Conservation (phyloP, 2,113 vertebrate genomes). For the human (Homo sapiens) region DNA sequence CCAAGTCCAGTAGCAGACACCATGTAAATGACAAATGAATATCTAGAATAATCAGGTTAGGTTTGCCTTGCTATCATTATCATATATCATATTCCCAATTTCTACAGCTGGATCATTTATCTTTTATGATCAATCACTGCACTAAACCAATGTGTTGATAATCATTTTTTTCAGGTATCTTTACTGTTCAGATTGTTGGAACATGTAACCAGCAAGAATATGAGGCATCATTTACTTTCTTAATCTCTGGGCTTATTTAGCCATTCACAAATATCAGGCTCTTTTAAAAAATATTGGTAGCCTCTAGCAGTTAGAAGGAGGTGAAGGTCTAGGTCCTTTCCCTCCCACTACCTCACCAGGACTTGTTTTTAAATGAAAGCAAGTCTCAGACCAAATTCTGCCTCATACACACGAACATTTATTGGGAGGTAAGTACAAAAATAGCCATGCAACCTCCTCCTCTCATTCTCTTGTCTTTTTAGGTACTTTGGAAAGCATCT, state of each 20-base stretch:
- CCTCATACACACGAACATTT: neutral
- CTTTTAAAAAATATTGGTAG: neutral
- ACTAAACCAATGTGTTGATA: neutral
- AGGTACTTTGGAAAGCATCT: neutral
- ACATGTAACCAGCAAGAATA: neutral
- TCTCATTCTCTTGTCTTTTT: neutral
- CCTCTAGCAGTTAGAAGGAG: neutral
- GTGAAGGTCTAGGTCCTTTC: neutral
- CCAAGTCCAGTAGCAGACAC: neutral
- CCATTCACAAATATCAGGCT: neutral
- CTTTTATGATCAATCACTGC: neutral
- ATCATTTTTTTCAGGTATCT: neutral
- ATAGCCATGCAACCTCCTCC: neutral
- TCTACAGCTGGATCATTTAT: neutral
- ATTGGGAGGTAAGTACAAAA: neutral
- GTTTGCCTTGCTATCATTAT: neutral
- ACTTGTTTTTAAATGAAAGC: neutral
- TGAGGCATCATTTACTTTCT: neutral
- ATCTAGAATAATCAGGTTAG: neutral
- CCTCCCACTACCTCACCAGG: neutral
- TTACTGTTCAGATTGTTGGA: neutral
- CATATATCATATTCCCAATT: neutral
- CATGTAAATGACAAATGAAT: neutral
- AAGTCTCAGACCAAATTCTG: conserved; percentile 13
- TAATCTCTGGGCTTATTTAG: neutral